Base-by-base conservation (phyloP, 2,797 vertebrate species). In the Tachyglossus aculeatus region DNA sequence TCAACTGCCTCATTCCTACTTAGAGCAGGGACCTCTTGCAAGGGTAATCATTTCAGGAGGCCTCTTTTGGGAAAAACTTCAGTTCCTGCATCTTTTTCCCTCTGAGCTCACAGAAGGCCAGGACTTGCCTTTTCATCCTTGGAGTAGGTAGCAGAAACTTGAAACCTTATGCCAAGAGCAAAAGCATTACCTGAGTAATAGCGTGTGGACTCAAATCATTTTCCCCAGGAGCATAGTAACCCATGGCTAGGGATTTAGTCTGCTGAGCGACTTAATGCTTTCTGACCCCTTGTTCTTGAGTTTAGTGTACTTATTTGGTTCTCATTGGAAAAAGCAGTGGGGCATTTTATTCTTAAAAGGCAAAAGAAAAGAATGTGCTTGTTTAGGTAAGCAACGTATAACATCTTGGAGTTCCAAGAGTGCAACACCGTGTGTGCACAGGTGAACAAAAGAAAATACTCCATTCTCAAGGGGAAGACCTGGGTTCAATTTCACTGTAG, bases 241-340 rank as follows among this genome's bases (percentile, higher is more conserved):
- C 66, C 63, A 44, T 56, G 50, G 61, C 57, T 69, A 72, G 50
- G 66, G 37, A 12, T 69, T 67, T 58, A 73, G 61, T 68, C 74
- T 77, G 61, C 58, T 88, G 68, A 81, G 80, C 64, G 81, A 13
- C 47, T 80, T 58, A 51, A 67, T 77, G 71, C 15, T 14, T 78
- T 54, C 74, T 55, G 71, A 84, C 57, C 65, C 40, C 13, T 36
- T 4, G 8, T 5, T 67, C 29, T 74, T 39, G 73, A 31, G 66
- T 14, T 61, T 1, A 71, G 77, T 62, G 67, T 80, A 80, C 65
- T 69, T 68, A 64, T 85, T 69, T 71, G 79, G 77, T 80, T 76
- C 65, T 55, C 64, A 67, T 60, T 70, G 74, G 39, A 71, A 69
- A 66, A 73, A 48, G 47, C 29, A 80, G 62, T 41, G 63, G 36